phyloP scores from a whole-genome alignment of 2,888 invertebrate species.

The Cryptops parisi region DNA sequence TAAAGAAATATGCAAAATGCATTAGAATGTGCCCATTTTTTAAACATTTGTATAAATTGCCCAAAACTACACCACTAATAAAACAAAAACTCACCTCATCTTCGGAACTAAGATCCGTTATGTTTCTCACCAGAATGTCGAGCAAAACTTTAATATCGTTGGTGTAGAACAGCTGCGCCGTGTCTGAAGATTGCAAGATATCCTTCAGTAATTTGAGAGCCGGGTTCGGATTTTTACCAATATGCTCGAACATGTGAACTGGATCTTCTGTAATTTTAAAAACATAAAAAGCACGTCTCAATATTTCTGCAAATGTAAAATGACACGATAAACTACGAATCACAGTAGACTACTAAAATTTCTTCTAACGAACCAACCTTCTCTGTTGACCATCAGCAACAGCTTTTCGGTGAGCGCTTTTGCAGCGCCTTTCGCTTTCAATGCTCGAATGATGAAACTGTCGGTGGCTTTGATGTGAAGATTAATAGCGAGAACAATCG shows the following conservation, averaged over 20 bases:
- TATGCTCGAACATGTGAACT: conserved; percentile 61
- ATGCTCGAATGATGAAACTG: conserved; percentile 30
- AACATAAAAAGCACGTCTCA: conserved; percentile 1
- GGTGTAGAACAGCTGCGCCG: conserved; percentile 79
- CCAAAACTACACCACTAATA: too few relatives aligned
- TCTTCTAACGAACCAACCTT: too few relatives aligned
- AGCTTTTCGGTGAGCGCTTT: conserved; percentile 85
- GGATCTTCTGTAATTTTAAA: conserved; percentile 57
- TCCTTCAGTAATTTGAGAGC: conserved; percentile 78
- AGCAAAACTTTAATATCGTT: conserved; percentile 88
- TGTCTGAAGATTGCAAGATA: conserved; percentile 59
- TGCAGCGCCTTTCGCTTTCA: conserved; percentile 41
- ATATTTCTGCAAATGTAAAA: conserved; percentile 8
- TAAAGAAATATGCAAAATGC: conserved; percentile 28
- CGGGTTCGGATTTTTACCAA: conserved; percentile 63
- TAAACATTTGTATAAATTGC: too few relatives aligned
- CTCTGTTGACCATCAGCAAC: conserved; percentile 69
- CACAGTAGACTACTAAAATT: too few relatives aligned
- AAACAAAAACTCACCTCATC: conserved; percentile 37
- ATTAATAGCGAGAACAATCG: conserved; percentile 73
- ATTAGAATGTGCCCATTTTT: too few relatives aligned
- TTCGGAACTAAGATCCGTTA: conserved; percentile 76
- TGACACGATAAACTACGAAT: too few relatives aligned
- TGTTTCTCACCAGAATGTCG: conserved; percentile 79
- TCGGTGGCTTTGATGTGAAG: conserved; percentile 41